phyloP scores from a whole-genome alignment of 2,888 invertebrate species.

The Sthenelais limicola region DNA sequence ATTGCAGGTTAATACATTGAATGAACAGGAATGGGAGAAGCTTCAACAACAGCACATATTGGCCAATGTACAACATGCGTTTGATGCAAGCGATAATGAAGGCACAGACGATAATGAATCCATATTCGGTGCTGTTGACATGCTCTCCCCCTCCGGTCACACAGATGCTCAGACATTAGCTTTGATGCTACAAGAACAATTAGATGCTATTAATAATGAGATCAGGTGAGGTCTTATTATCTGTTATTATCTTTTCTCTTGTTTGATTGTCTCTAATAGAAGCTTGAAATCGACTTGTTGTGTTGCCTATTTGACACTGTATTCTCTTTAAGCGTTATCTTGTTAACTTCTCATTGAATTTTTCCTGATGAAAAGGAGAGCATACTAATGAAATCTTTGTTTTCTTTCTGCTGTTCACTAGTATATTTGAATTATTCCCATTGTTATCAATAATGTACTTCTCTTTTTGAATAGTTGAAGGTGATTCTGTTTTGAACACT shows the following conservation, averaged over 20 bases:
- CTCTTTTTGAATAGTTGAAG: no score
- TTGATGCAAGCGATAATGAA: conserved; percentile 81
- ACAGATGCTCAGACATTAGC: conserved; percentile 98
- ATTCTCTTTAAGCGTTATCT: no score
- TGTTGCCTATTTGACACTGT: no score
- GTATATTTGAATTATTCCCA: no score
- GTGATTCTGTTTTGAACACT: no score
- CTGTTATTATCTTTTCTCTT: not conserved
- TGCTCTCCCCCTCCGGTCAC: conserved; percentile 73
- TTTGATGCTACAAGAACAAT: conserved; percentile 98
- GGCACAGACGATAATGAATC: conserved; percentile 81
- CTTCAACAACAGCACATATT: conserved; percentile 87
- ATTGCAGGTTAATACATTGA: conserved; percentile 69
- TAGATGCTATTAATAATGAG: conserved; percentile 99
- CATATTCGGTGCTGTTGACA: conserved; percentile 83
- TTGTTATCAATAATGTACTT: no score
- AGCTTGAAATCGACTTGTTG: no score
- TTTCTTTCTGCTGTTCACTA: no score
- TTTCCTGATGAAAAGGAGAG: no score
- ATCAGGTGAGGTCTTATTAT: conserved; percentile 77
- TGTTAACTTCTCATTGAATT: no score
- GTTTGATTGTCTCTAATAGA: not conserved
- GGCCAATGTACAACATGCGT: conserved; percentile 92
- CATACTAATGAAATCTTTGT: no score
- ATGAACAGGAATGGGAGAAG: conserved; percentile 93